These are phyloP conservation scores for Poecilus cupreus DNA, from an alignment of 2,888 invertebrate species.

Conservation along the genomic window DNA sequence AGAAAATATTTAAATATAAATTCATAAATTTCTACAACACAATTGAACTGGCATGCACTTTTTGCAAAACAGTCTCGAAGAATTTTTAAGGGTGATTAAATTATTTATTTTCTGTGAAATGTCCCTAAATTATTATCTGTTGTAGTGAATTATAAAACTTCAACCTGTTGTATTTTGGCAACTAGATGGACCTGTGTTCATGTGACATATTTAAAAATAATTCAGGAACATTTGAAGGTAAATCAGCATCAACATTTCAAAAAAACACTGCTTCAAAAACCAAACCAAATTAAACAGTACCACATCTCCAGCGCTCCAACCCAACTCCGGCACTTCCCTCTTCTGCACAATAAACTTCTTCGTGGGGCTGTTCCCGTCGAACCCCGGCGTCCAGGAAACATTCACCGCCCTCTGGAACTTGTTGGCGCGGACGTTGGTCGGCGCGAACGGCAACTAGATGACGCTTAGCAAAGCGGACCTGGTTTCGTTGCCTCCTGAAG, in stretches of 20 bases:
- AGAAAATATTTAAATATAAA: no score
- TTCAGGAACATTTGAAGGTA: no score
- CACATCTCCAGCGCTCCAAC: constrained; percentile 36
- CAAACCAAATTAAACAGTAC: constrained; percentile 10
- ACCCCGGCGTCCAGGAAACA: constrained; percentile 95
- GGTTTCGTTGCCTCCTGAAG: constrained; percentile 95
- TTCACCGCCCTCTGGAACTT: constrained; percentile 87
- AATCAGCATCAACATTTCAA: background rate
- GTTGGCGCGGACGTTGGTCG: constrained; percentile 88
- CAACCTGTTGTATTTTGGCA: no score
- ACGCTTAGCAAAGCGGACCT: constrained; percentile 89
- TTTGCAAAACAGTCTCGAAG: no score
- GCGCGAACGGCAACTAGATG: constrained; percentile 96
- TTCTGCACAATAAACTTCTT: constrained; percentile 94
- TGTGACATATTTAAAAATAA: no score
- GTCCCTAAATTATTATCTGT: no score
- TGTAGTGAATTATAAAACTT: no score
- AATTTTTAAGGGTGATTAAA: no score
- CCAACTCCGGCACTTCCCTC: constrained; percentile 86
- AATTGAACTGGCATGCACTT: no score
- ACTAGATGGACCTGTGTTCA: no score
- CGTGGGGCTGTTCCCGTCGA: constrained; percentile 97
- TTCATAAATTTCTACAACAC: no score
- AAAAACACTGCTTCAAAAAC: background rate
- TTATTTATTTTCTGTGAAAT: no score